Percentiles rank a stretch among this genome's conserved stretches.
Evolutionary conservation across 2,113 vertebrate genomes (phyloP).

Genomic region (human (Homo sapiens)): GRCh38 chr14:41921501-41922000

Average conservation of each 20-base stretch:
- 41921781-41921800: background rate
- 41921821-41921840: background rate
- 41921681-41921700: background rate
- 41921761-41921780: background rate
- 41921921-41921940: background rate
- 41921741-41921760: background rate
- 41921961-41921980: background rate
- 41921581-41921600: background rate
- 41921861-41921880: background rate
- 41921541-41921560: background rate
- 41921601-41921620: background rate
- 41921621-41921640: background rate
- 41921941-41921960: background rate
- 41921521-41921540: background rate
- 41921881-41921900: background rate
- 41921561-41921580: background rate
- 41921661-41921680: background rate
- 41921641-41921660: background rate
- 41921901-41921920: background rate
- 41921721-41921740: background rate
- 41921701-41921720: background rate
- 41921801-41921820: background rate
- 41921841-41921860: background rate
- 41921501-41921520: background rate
- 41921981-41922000: background rate